Evolutionary conservation across 1,140 invertebrate species (phyloP).

Genomic region (Temnothorax curvispinosus): DNA sequence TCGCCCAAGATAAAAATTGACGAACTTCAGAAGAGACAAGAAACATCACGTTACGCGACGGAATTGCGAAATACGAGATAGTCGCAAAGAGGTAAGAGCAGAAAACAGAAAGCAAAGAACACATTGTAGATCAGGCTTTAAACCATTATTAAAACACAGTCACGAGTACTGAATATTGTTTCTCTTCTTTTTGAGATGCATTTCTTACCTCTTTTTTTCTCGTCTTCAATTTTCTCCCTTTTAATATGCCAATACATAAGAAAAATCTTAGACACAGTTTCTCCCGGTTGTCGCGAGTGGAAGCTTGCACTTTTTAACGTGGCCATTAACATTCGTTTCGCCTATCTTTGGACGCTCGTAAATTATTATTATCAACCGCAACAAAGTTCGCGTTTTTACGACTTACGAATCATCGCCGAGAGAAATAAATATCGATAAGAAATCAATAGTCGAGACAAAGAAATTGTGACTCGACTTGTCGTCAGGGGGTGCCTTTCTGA

Average conservation of each 20-base stretch:
- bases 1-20: too few relatives aligned
- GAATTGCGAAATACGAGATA: too few relatives aligned
- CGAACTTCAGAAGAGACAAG: too few relatives aligned
- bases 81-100: too few relatives aligned
- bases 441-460: background rate
- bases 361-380: conserved; percentile 11
- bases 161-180: background rate
- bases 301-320: background rate
- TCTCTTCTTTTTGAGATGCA: background rate
- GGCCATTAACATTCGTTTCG: conserved; percentile 16
- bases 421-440: conserved; percentile 23
- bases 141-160: background rate
- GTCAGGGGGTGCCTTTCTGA: background rate
- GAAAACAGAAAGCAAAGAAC: too few relatives aligned
- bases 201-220: background rate
- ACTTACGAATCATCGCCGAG: background rate
- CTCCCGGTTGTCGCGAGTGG: background rate
- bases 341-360: background rate
- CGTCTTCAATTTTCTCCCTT: background rate
- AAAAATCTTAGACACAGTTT: background rate
- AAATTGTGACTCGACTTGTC: background rate
- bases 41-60: too few relatives aligned
- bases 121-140: too few relatives aligned
- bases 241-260: background rate
- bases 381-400: conserved; percentile 19